Evolutionary conservation across 2,797 vertebrate genomes (phyloP).

Genomic region (Merluccius polli): DNA sequence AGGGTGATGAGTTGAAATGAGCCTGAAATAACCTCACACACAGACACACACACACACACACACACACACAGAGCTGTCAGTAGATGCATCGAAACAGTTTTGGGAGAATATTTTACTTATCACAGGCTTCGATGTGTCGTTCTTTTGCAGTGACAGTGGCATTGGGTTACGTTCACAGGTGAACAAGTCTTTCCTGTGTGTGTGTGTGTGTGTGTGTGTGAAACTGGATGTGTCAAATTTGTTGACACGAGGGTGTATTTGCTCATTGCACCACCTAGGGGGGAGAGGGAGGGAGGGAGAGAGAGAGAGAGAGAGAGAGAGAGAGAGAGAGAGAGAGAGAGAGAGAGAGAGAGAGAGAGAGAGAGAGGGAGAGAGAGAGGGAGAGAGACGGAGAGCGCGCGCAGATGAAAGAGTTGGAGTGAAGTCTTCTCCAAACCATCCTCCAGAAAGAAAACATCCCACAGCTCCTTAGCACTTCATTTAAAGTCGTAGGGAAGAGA

Average conservation of each 20-base stretch:
- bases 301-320: constrained; percentile 29
- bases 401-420: constrained; percentile 73
- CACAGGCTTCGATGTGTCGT: neutral
- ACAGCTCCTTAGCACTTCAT: constrained; percentile 63
- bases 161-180: neutral
- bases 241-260: constrained; percentile 19
- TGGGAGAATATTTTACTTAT: neutral
- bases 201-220: constrained; percentile 22
- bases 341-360: constrained; percentile 47
- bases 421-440: constrained; percentile 58
- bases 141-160: neutral
- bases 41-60: constrained; percentile 60
- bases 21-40: constrained; percentile 84
- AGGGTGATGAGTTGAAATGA: constrained; percentile 87
- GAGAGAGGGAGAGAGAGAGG: constrained; percentile 24
- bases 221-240: constrained; percentile 14
- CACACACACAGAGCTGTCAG: constrained; percentile 63
- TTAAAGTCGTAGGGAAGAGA: constrained; percentile 70
- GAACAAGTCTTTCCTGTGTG: neutral
- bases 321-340: constrained; percentile 37
- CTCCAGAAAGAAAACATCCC: constrained; percentile 71
- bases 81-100: constrained; percentile 41
- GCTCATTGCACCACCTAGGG: constrained; percentile 54
- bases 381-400: constrained; percentile 43
- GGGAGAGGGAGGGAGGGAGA: constrained; percentile 49